Evolutionary conservation across 2,113 vertebrate species (phyloP).

Genomic region (Corythoichthys intestinalis): DNA sequence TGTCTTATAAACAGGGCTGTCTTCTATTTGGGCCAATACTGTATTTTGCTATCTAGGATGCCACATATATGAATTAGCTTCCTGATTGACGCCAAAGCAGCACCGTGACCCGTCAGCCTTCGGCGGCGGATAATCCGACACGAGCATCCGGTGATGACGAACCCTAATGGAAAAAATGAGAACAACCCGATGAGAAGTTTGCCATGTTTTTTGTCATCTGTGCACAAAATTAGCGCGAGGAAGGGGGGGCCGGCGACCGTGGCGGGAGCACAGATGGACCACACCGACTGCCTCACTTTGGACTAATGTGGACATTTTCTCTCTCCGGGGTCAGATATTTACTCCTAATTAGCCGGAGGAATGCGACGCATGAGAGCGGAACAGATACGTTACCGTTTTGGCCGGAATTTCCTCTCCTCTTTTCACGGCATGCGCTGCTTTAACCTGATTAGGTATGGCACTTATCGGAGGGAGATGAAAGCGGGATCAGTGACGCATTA

Average conservation of each 20-base stretch:
- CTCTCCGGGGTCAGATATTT: slow-evolving; percentile 76
- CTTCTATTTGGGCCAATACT: too few relatives aligned
- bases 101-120: slow-evolving; percentile 56
- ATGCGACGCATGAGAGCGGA: slow-evolving; percentile 75
- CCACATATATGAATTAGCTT: slow-evolving; percentile 26
- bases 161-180: slow-evolving; percentile 23
- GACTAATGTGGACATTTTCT: slow-evolving; percentile 71
- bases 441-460: slow-evolving; percentile 80
- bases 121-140: slow-evolving; percentile 65
- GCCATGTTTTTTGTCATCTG: slow-evolving; percentile 69
- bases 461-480: slow-evolving; percentile 77
- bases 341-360: slow-evolving; percentile 78
- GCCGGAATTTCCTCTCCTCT: slow-evolving; percentile 70
- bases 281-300: slow-evolving; percentile 65
- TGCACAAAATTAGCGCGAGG: slow-evolving; percentile 64
- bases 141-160: slow-evolving; percentile 6
- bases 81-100: slow-evolving; percentile 44
- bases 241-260: slow-evolving; percentile 28
- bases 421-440: slow-evolving; percentile 70
- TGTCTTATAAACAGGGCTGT: too few relatives aligned
- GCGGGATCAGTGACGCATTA: slow-evolving; percentile 63
- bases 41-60: too few relatives aligned
- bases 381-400: slow-evolving; percentile 79
- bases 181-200: slow-evolving; percentile 56
- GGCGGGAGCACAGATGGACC: slow-evolving; percentile 70